These are phyloP conservation scores for Magallana angulata DNA, from an alignment of 1,140 invertebrate genomes.

Conservation along the genomic window DNA sequence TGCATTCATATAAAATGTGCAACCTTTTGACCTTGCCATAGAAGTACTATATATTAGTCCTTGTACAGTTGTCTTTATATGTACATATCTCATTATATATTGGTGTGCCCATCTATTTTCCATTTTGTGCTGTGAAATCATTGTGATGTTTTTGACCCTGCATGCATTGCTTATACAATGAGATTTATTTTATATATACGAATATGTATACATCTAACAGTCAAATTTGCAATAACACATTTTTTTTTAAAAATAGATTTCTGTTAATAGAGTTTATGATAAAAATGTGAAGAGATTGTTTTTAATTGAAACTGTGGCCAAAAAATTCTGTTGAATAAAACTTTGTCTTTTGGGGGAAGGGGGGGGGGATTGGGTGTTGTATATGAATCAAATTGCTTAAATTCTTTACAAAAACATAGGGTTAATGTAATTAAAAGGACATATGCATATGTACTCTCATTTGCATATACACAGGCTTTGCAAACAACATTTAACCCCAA, in stretches of 20 bases:
- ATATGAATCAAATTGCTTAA: too few species aligned
- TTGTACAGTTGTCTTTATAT: not conserved
- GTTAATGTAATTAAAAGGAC: too few species aligned
- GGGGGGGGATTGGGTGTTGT: not conserved
- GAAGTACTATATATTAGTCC: constrained; percentile 1
- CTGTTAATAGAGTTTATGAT: not conserved
- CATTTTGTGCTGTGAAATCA: constrained; percentile 2
- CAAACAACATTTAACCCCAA: not conserved
- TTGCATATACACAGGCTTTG: not conserved
- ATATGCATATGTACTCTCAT: too few species aligned
- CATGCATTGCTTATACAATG: constrained; percentile 10
- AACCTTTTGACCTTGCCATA: not conserved
- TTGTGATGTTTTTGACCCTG: constrained; percentile 4
- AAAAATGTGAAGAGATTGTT: not conserved
- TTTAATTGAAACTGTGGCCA: too few species aligned
- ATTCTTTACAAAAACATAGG: too few species aligned
- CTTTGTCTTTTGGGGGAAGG: not conserved
- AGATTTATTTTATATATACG: not conserved
- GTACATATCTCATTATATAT: not conserved
- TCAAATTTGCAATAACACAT: not conserved
- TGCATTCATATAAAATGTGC: not conserved
- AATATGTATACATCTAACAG: not conserved
- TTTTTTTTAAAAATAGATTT: not conserved
- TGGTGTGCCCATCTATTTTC: not conserved
- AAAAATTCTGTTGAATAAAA: not conserved